phyloP scores from a whole-genome alignment of 2,888 invertebrate species.

The Trichopoda pennipes region DNA sequence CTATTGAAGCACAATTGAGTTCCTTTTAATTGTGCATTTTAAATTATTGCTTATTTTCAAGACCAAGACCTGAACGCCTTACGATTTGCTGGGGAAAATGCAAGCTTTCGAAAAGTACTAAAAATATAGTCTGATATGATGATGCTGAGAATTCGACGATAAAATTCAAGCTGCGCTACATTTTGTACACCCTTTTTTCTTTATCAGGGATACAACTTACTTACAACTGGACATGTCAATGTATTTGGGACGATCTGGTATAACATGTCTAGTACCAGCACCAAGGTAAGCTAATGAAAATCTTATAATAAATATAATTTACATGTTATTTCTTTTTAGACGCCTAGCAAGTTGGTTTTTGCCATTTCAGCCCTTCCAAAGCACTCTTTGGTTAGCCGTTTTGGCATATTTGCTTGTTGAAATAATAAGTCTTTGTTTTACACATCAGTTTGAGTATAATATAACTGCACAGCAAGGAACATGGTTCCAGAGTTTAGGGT shows the following conservation, averaged over 20 bases:
- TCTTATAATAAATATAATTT: background rate
- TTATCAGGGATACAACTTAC: slow-evolving; percentile 84
- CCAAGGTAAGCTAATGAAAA: slow-evolving; percentile 81
- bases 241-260: slow-evolving; percentile 84
- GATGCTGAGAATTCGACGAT: too few relatives aligned
- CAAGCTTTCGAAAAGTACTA: too few relatives aligned
- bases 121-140: too few relatives aligned
- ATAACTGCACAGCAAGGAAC: slow-evolving; percentile 18
- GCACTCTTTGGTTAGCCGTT: slow-evolving; percentile 83
- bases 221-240: slow-evolving; percentile 84
- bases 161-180: too few relatives aligned
- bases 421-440: slow-evolving; percentile 78
- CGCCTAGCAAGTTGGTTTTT: slow-evolving; percentile 84
- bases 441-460: slow-evolving; percentile 70
- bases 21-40: too few relatives aligned
- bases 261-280: slow-evolving; percentile 87
- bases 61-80: too few relatives aligned
- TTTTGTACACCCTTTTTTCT: background rate
- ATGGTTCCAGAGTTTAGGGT: slow-evolving; percentile 73
- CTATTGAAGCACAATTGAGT: too few relatives aligned
- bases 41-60: too few relatives aligned
- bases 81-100: too few relatives aligned
- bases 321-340: slow-evolving; percentile 76
- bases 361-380: slow-evolving; percentile 84
- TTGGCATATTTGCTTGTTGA: slow-evolving; percentile 81